These are phyloP conservation scores for Eulithis prunata DNA, from an alignment of 2,888 invertebrate species.

Conservation along the genomic window DNA sequence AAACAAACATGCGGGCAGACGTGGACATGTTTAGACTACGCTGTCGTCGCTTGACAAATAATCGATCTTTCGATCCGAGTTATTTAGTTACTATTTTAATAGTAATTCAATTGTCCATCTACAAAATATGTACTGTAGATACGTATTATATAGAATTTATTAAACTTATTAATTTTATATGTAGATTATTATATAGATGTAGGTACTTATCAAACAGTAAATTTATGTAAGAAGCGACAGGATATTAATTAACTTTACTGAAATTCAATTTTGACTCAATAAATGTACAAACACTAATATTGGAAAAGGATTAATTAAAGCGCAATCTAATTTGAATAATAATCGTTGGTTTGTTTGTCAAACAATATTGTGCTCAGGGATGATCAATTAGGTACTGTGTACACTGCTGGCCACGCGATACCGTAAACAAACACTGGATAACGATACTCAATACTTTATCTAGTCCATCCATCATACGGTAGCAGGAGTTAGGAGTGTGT, in stretches of 20 bases:
- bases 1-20: constrained; percentile 50
- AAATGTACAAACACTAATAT: not conserved
- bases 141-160: no score
- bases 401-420: constrained; percentile 56
- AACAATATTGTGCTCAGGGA: constrained; percentile 36
- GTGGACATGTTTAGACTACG: constrained; percentile 54
- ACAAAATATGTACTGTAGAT: no score
- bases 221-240: no score
- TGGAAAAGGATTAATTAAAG: not conserved
- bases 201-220: no score
- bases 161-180: no score
- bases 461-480: constrained; percentile 61
- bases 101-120: constrained; percentile 15
- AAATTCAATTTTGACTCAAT: not conserved
- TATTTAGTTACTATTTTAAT: constrained; percentile 18
- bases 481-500: constrained; percentile 33
- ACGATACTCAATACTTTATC: constrained; percentile 62
- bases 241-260: no score
- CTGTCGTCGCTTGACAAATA: constrained; percentile 52
- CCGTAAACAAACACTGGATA: constrained; percentile 69
- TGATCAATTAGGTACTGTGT: constrained; percentile 60
- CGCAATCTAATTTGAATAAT: constrained; percentile 14
- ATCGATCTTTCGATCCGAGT: constrained; percentile 31
- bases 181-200: no score
- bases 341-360: constrained; percentile 18